Conservation (phyloP, 1,140 invertebrate genomes). For the Parapsyche elsis region DNA sequence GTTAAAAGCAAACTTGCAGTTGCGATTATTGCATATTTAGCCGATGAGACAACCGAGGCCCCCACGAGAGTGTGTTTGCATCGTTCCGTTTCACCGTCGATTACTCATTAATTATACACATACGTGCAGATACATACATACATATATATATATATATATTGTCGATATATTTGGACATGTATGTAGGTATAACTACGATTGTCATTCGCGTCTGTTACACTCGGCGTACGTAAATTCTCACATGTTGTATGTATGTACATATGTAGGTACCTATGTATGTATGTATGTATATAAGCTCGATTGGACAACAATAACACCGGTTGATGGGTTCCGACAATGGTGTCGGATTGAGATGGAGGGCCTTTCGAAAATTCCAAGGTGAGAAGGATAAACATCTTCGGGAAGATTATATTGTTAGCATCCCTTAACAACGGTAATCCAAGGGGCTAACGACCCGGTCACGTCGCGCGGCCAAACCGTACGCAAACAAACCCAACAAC, state of each 20-base stretch:
- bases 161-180: too few species aligned
- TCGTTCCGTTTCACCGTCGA: too few species aligned
- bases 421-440: constrained; percentile 33
- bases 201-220: too few species aligned
- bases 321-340: neutral
- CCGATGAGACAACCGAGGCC: too few species aligned
- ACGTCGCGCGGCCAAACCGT: constrained; percentile 3
- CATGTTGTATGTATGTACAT: constrained; percentile 5
- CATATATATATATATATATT: too few species aligned
- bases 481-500: constrained; percentile 17
- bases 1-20: too few species aligned
- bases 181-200: too few species aligned
- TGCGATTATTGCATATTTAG: too few species aligned
- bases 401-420: constrained; percentile 30
- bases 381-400: constrained; percentile 29
- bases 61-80: too few species aligned
- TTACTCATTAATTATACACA: too few species aligned
- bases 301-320: neutral
- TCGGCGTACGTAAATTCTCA: neutral
- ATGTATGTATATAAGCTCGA: neutral
- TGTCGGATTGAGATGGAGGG: too few species aligned
- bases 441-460: constrained; percentile 13
- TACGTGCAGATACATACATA: too few species aligned
- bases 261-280: neutral
- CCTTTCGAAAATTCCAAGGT: neutral